Conservation (phyloP, 2,797 vertebrate genomes). For the Hapalemur alaotrensis region DNA sequence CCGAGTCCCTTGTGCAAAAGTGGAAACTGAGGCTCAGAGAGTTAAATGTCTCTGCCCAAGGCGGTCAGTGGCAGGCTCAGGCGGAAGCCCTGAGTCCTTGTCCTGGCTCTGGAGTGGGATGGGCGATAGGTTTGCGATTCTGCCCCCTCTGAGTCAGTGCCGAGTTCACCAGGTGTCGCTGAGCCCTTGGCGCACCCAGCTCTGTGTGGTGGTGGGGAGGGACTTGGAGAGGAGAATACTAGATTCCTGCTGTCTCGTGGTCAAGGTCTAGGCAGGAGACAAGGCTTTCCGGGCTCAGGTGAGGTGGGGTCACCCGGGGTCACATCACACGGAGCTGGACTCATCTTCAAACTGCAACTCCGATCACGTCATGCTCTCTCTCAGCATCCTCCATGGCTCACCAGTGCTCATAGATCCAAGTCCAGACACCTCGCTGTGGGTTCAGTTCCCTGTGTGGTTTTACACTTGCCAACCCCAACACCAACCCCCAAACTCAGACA, state of each 20-base stretch:
- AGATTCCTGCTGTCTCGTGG: accelerated
- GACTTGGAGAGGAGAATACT: accelerated
- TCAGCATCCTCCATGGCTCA: not conserved
- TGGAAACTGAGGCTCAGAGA: not conserved
- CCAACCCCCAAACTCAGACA: not conserved
- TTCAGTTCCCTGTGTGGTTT: not conserved
- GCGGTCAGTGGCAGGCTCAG: accelerated
- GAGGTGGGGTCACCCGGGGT: too few species aligned
- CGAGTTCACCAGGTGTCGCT: accelerated
- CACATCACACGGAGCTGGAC: not conserved
- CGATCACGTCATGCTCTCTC: too few species aligned
- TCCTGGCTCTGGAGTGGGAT: not conserved
- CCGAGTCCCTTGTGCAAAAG: not conserved
- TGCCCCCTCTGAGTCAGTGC: not conserved
- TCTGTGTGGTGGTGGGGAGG: not conserved
- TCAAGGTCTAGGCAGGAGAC: not conserved
- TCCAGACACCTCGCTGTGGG: not conserved
- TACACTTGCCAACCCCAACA: not conserved
- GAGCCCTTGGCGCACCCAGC: not conserved
- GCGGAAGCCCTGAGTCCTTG: not conserved
- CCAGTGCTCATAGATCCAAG: accelerated
- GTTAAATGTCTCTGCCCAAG: not conserved
- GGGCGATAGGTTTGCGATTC: not conserved
- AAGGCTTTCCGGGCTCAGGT: not conserved
- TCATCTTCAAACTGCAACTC: not conserved